Evolutionary conservation across 2,888 invertebrate genomes (phyloP), one percentile per base, ranked within the genome.

Genomic region (Cecidostiba fungosa): DNA sequence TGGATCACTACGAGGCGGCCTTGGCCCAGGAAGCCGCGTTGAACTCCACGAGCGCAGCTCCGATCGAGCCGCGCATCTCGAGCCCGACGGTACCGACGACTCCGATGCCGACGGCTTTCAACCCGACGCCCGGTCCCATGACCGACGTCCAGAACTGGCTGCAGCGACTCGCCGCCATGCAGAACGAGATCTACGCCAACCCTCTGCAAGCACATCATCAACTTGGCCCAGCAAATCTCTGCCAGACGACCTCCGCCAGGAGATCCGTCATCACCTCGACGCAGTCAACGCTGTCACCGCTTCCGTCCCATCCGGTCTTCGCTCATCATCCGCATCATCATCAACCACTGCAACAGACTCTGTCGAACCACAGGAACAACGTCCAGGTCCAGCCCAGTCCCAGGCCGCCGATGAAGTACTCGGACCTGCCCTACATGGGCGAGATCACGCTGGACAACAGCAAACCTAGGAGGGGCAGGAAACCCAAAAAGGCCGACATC

Each of bases 401-500:
- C 0, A 89, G 92, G 54, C 91, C 92, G 6, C 92, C 92, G 39
- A 95, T 97, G 89, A 96, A 96, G 72, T 97, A 97, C 91, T 96
- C 97, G 72, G 97, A 98, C 91, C 94, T 98, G 73, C 98, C 98
- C 0, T 98, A 98, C 93, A 98, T 98, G 98, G 98, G 98, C 0
- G 98, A 98, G 92, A 97, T 98, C 95, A 98, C 98, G 0, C 93
- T 98, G 82, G 97, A 98, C 91, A 97, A 98, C 93, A 97, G 97
- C 19, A 97, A 97, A 89, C 98, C 98, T 0, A 94, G 98, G 59
- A 94, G 98, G 87, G 98, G 98, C 0, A 94, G 98, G 26, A 98
- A 98, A 91, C 98, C 98, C 0, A 98, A 98, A 92, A 98, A 98
- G 92, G 97, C 98, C 0, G 98, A 98, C 91, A 98, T 98, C 88